These are phyloP conservation scores for Sebastes variabilis DNA, from an alignment of 2,797 vertebrate species.

Conservation along the genomic window DNA sequence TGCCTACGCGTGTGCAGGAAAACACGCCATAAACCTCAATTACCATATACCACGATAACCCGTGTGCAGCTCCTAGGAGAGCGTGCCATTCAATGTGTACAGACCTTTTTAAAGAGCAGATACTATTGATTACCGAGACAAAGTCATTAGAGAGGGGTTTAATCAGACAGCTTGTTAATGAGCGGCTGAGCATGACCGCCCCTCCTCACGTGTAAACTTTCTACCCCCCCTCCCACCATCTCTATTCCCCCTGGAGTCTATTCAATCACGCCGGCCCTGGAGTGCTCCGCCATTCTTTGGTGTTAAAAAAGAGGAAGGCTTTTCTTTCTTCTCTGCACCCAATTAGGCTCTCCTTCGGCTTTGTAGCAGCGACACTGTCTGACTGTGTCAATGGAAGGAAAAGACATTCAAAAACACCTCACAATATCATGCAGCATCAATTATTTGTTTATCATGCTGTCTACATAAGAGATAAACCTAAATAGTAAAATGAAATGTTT, in stretches of 20 bases:
- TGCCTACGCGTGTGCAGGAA: conserved; percentile 33
- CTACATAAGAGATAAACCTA: conserved; percentile 10
- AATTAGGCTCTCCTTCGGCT: conserved; percentile 77
- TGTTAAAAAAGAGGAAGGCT: conserved; percentile 68
- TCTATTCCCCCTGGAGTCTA: conserved; percentile 70
- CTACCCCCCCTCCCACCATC: neutral
- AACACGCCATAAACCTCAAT: conserved; percentile 58
- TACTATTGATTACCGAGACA: conserved; percentile 81
- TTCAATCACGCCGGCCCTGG: conserved; percentile 72
- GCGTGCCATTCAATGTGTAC: conserved; percentile 45
- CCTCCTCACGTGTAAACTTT: conserved; percentile 60
- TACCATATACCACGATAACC: conserved; percentile 60
- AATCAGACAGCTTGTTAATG: conserved; percentile 82
- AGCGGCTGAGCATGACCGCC: conserved; percentile 68
- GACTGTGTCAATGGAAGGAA: conserved; percentile 50
- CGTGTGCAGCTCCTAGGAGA: conserved; percentile 47
- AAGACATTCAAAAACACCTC: conserved; percentile 53
- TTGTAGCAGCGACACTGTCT: conserved; percentile 47
- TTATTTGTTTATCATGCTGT: conserved; percentile 4
- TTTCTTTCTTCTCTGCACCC: conserved; percentile 70
- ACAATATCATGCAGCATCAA: conserved; percentile 46
- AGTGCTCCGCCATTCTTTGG: conserved; percentile 72
- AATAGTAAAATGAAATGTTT: neutral
- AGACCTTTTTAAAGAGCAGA: conserved; percentile 76
- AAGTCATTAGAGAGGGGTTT: conserved; percentile 80